Base-by-base conservation (phyloP, 2,797 vertebrate genomes). In the Protosalanx chinensis region DNA sequence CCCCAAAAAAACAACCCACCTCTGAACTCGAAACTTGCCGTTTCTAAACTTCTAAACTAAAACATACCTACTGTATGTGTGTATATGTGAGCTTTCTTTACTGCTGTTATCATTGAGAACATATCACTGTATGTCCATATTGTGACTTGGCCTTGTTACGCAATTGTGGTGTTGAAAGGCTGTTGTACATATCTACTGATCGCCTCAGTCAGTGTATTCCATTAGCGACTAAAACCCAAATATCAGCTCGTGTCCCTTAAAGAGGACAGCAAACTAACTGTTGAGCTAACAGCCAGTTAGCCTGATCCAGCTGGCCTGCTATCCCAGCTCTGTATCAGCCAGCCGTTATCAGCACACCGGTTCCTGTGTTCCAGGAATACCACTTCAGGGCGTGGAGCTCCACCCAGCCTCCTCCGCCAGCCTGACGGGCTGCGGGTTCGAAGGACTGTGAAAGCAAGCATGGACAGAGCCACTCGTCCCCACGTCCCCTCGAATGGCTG, bases 401-500 rank as follows among this genome's bases (percentile, higher is more conserved):
- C 83, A 80, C 79, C 83, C 67, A 51, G 72, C 71, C 73, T 84
- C 72, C 33, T 80, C 57, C 67, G 66, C 82, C 86, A 32, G 76
- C 77, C 75, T 66, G 67, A 32, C 41, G 59, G 51, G 62, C 70
- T 46, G 60, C 15, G 33, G 71, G 15, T 16, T 56, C 51, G 18
- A 67, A 49, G 64, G 64, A 72, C 71, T 80, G 79, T 79, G 70
- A 83, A 78, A 77, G 72, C 77, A 89, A 79, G 23, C 85, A 93
- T 94, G 93, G 90, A 92, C 85, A 83, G 78, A 84, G 79, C 84
- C 82, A 85, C 91, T 75, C 89, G 90, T 81, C 91, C 93, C 71
- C 91, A 92, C 18, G 90, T 94, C 12, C 91, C 91, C 23, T 92
- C 90, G 4, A 93, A 93, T 90, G 90, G 93, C 90, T 92, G 89